Base-by-base conservation (phyloP, 2,888 invertebrate genomes). In the Xiphydria camelus region DNA sequence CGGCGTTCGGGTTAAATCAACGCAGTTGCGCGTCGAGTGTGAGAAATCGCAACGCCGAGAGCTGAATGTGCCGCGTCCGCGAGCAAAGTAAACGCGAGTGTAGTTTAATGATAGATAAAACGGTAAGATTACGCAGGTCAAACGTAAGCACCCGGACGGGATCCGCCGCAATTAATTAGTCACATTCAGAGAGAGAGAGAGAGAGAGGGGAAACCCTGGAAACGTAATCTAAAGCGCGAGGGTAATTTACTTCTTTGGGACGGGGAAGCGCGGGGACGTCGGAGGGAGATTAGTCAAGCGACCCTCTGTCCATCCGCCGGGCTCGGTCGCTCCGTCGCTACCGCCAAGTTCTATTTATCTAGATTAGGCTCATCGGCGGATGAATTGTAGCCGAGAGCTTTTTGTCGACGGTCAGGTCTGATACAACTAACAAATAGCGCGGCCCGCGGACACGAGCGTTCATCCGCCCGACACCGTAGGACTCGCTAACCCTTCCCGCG, bases 21-120 rank as follows among this genome's bases (percentile, higher is more conserved):
- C n/a, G n/a, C n/a, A n/a, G n/a, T n/a, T n/a, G n/a, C n/a, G n/a
- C n/a, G n/a, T n/a, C n/a, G n/a, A n/a, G n/a, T n/a, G n/a, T n/a
- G n/a, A n/a, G n/a, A n/a, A n/a, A n/a, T n/a, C n/a, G n/a, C n/a
- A n/a, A n/a, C n/a, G n/a, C n/a, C n/a, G n/a, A n/a, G n/a, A n/a
- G n/a, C 42, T 26, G 51, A 53, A 47, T 46, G 37, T 36, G 41
- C 44, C 29, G 47, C 46, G 40, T 47, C 32, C 39, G 36, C 37
- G 40, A 22, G 29, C 19, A 20, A 22, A n/a, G n/a, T n/a, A n/a
- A n/a, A 26, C 2, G 26, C 6, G 14, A 26, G 10, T 26, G 26
- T 1, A 14, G 26, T 26, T 26, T 26, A 26, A 26, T 10, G 26
- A 26, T 26, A 26, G 26, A 26, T 26, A 26, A 26, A 26, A 10